These are phyloP conservation scores for Scytalopus superciliaris DNA, from an alignment of 2,113 vertebrate species.

Conservation along the genomic window DNA sequence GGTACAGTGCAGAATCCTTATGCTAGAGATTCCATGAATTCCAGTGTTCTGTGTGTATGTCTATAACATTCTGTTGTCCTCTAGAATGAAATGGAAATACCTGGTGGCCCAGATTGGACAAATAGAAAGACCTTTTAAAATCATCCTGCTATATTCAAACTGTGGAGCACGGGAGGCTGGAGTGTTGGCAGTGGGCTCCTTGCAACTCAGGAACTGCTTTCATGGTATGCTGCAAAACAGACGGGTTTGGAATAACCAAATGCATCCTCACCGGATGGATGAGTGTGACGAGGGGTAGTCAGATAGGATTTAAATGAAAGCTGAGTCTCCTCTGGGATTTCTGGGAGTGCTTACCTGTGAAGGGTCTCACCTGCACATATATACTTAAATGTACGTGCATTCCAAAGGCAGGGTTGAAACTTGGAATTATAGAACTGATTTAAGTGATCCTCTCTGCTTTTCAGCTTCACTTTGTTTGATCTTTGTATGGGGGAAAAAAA, in stretches of 20 bases:
- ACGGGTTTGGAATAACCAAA: neutral
- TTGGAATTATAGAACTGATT: neutral
- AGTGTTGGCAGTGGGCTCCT: conserved; percentile 79
- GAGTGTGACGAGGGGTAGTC: neutral
- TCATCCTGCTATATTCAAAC: conserved; percentile 80
- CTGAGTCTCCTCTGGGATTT: neutral
- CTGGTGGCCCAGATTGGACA: conserved; percentile 76
- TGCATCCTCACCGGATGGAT: neutral
- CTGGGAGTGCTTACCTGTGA: neutral
- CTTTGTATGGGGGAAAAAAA: neutral
- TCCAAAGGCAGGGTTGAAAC: neutral
- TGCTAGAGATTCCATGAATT: neutral
- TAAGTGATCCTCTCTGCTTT: neutral
- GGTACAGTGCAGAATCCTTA: neutral
- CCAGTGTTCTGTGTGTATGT: neutral
- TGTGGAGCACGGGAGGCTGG: conserved; percentile 64
- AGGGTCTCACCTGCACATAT: neutral
- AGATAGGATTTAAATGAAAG: neutral
- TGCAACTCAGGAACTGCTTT: conserved; percentile 80
- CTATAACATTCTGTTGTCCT: neutral
- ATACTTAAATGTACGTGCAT: neutral
- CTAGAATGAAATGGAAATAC: conserved; percentile 80
- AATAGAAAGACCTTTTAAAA: conserved; percentile 79
- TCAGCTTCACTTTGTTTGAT: neutral
- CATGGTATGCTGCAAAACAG: conserved; percentile 68